Evolutionary conservation across 2,797 vertebrate genomes (phyloP).

Genomic region (Hemitrygon akajei): DNA sequence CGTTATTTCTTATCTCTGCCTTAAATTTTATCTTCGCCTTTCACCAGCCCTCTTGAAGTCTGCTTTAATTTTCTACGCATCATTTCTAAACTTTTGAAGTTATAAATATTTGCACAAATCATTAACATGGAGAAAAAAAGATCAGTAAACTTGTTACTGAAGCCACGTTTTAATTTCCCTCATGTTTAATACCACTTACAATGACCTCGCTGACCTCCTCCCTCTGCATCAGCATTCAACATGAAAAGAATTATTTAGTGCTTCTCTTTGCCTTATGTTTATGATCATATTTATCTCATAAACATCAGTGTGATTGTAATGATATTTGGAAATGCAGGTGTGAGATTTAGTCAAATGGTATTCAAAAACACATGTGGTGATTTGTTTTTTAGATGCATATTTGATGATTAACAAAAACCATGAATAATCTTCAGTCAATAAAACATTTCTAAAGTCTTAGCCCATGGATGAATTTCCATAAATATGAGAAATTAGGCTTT

Average conservation of each 20-base stretch:
- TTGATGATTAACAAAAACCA: neutral
- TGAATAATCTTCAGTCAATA: neutral
- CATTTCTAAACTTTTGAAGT: neutral
- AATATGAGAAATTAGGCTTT: neutral
- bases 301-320: neutral
- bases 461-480: neutral
- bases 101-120: neutral
- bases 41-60: neutral
- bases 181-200: too few relatives aligned
- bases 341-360: neutral
- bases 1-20: neutral
- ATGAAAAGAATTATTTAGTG: neutral
- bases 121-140: neutral
- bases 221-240: too few relatives aligned
- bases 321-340: neutral
- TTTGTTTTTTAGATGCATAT: neutral
- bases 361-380: neutral
- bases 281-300: neutral
- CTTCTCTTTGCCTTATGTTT: neutral
- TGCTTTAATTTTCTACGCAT: neutral
- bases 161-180: too few relatives aligned
- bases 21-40: neutral
- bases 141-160: too few relatives aligned
- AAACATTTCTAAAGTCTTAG: neutral
- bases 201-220: too few relatives aligned